Evolutionary conservation across 2,888 invertebrate species (phyloP).

Genomic region (Sphaeridia pumilis): DNA sequence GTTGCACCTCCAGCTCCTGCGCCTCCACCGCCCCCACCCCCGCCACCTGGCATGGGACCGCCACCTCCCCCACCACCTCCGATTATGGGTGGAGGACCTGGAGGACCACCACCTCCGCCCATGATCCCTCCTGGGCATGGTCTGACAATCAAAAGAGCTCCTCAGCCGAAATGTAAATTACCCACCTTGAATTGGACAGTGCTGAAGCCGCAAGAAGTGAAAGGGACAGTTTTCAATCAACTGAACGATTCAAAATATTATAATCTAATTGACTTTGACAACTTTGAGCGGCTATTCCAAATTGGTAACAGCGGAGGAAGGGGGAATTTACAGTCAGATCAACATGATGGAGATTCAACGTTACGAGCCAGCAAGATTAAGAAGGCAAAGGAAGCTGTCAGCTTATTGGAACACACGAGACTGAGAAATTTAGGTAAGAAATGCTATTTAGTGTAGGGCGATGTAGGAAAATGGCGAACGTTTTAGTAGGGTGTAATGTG

Average conservation of each 20-base stretch:
- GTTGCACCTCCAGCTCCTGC: conserved; percentile 37
- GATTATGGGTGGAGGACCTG: too few relatives aligned
- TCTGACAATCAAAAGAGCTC: conserved; percentile 94
- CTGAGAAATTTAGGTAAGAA: conserved; percentile 85
- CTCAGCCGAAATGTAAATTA: conserved; percentile 91
- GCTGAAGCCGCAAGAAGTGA: conserved; percentile 92
- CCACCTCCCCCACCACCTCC: conserved; percentile 46
- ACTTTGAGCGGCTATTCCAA: conserved; percentile 95
- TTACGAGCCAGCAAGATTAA: too few relatives aligned
- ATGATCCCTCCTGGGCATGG: conserved; percentile 46
- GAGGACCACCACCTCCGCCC: conserved; percentile 64
- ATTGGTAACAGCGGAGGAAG: conserved; percentile 45
- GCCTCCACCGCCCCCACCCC: too few relatives aligned
- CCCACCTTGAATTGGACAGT: conserved; percentile 98
- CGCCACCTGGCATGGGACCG: too few relatives aligned
- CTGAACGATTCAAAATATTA: conserved; percentile 88
- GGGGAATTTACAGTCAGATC: conserved; percentile 39
- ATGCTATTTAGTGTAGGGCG: too few relatives aligned
- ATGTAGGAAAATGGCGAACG: too few relatives aligned
- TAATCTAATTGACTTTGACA: conserved; percentile 78
- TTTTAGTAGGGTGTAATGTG: too few relatives aligned
- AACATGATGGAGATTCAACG: conserved; percentile 55
- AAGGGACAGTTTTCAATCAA: conserved; percentile 97
- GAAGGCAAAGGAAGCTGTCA: conserved; percentile 81
- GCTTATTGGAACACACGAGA: conserved; percentile 86